Evolutionary conservation across 2,888 invertebrate species (phyloP), one percentile per base, ranked within the genome.

Genomic region (Rambutsinella grinnellia): DNA sequence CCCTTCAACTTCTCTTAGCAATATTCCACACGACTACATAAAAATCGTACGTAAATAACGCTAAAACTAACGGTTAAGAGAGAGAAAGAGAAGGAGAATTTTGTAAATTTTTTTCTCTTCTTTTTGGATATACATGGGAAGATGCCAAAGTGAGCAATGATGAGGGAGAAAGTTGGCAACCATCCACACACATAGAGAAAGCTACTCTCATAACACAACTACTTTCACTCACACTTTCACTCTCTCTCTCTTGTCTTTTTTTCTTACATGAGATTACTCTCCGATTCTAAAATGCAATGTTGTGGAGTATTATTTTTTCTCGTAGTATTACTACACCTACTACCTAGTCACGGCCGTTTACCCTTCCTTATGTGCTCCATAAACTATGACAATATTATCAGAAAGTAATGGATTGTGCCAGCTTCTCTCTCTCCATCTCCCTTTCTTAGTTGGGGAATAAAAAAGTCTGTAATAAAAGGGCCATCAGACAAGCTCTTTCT

Each of bases 141-240:
- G 76, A 66, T 76, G 76, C 76, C 70, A 72, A 78, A 72, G 71
- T 65, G 70, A 74, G 78, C 70, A 70, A 76, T 71, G 63, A 78
- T 65, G 70, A 68, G 75, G 76, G 62, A 71, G 71, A 76, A 71
- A 68, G 65, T 71, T 66, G 77, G 75, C 77, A 36, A 36, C 36
- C 6, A 5, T 36, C 36, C 36, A 36, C 36, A 36, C 36, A 36
- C 36, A 53, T 54, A 62, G 46, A 54, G 60, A 51, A 44, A 63
- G 54, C 27, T 65, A 60, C 60, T 65, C 70, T 68, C 69, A 36
- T 66, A 23, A 60, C 24, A 13, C 36, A 60, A 67, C 65, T 63
- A 10, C 76, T 70, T 46, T 36, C 62, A 75, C 77, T 51, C 67
- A 68, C 66, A 53, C 47, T 57, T 28, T 26, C 57, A 28, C 76